Conservation (phyloP, 2,797 vertebrate species). For the Pachyuromys duprasi region DNA sequence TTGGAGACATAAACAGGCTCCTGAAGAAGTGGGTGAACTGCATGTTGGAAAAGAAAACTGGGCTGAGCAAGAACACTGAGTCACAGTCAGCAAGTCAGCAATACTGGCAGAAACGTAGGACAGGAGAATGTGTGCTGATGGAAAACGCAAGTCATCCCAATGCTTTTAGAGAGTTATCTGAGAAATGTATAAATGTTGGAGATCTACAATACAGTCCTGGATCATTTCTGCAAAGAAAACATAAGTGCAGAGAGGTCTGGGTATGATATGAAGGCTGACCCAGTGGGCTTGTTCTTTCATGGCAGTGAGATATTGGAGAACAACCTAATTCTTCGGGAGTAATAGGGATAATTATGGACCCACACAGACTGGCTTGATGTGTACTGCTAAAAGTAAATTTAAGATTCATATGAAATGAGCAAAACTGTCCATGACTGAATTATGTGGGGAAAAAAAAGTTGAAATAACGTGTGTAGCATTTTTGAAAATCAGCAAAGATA, state of each 20-base stretch:
- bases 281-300: not conserved
- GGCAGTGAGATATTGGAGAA: not conserved
- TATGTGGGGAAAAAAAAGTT: too few species aligned
- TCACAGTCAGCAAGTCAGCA: not conserved
- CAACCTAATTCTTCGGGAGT: not conserved
- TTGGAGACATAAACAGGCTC: not conserved
- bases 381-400: not conserved
- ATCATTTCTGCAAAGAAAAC: not conserved
- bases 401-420: not conserved
- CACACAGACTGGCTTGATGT: not conserved
- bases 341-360: not conserved
- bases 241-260: not conserved
- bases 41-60: conserved; percentile 9
- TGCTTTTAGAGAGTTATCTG: not conserved
- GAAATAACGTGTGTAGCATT: not conserved
- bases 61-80: not conserved
- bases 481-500: not conserved
- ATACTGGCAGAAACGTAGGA: rapidly evolving
- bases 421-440: not conserved
- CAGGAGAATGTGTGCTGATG: not conserved
- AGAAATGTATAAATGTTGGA: not conserved
- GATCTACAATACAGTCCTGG: not conserved
- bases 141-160: not conserved
- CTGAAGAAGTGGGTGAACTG: not conserved
- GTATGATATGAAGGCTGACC: not conserved